Evolutionary conservation across 2,888 invertebrate genomes (phyloP).

Genomic region (Brachynemurus nebulosus): DNA sequence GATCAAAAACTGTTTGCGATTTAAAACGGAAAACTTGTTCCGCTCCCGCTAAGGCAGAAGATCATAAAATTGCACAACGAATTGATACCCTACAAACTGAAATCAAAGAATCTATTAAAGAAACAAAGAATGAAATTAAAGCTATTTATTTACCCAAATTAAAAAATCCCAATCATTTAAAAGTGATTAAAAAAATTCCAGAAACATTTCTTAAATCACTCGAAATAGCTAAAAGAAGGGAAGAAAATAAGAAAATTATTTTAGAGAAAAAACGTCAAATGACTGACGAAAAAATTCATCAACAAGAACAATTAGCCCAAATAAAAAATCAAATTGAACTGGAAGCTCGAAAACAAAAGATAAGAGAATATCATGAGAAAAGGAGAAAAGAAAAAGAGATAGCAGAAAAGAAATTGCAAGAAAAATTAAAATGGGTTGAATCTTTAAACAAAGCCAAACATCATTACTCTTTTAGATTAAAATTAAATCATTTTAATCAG

Average conservation of each 20-base stretch:
- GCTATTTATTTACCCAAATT: slow-evolving; percentile 32
- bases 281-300: slow-evolving; percentile 43
- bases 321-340: slow-evolving; percentile 46
- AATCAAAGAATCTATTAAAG: slow-evolving; percentile 41
- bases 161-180: slow-evolving; percentile 33
- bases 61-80: too few species aligned
- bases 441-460: neutral
- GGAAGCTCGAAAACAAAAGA: slow-evolving; percentile 43
- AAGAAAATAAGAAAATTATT: slow-evolving; percentile 30
- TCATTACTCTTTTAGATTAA: neutral
- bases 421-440: neutral
- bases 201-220: slow-evolving; percentile 60
- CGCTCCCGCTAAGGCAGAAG: too few species aligned
- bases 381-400: slow-evolving; percentile 38
- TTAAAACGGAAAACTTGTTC: neutral
- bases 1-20: neutral
- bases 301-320: slow-evolving; percentile 43
- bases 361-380: slow-evolving; percentile 39
- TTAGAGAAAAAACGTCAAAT: slow-evolving; percentile 40
- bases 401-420: slow-evolving; percentile 25
- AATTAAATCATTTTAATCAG: neutral
- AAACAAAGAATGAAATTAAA: slow-evolving; percentile 40
- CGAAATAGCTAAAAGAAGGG: slow-evolving; percentile 51
- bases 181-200: slow-evolving; percentile 43
- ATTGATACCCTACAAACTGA: slow-evolving; percentile 48